Base-by-base conservation (phyloP, 2,797 vertebrate genomes). In the Gila robusta region DNA sequence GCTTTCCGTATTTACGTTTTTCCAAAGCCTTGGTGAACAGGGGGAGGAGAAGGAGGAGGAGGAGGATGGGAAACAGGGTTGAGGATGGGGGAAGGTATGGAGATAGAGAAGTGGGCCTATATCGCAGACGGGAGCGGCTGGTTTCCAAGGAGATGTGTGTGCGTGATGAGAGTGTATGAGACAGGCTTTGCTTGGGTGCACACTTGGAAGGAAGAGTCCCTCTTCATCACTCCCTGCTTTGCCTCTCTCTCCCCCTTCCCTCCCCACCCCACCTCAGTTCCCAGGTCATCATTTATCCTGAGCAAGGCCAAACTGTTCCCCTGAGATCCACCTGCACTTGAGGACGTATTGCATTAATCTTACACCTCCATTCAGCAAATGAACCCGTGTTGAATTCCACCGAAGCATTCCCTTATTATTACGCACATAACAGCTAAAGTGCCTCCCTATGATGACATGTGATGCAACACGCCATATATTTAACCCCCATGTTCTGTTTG, bases 81-180 rank as follows among this genome's bases (percentile, higher is more conserved):
- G 79, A 64, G 87, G 26, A 66, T 87, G 82, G 56, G 82, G 86
- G 76, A 87, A 67, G 83, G 69, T 84, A 81, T 84, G 47, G 77
- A 66, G 67, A 79, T 79, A 83, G 71, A 83, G 86, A 32, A 83
- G 66, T 79, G 54, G 82, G 82, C 82, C 47, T 84, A 66, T 84
- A 62, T 77, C 32, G 16, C 44, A 82, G 86, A 66, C 79, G 70
- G 88, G 90, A 88, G 88, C 79, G 87, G 87, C 81, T 89, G 86
- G 90, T 89, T 89, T 87, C 90, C 90, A 87, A 80, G 87, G 88
- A 83, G 89, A 91, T 83, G 66, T 90, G 85, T 87, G 90, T 88
- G 80, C 76, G 91, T 94, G 94, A 95, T 95, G 94, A 94, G 94
- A 94, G 93, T 92, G 92, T 94, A 94, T 82, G 87, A 93, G 94